Evolutionary conservation across 2,113 vertebrate species (phyloP).

Genomic region (Toxotes jaculatrix): DNA sequence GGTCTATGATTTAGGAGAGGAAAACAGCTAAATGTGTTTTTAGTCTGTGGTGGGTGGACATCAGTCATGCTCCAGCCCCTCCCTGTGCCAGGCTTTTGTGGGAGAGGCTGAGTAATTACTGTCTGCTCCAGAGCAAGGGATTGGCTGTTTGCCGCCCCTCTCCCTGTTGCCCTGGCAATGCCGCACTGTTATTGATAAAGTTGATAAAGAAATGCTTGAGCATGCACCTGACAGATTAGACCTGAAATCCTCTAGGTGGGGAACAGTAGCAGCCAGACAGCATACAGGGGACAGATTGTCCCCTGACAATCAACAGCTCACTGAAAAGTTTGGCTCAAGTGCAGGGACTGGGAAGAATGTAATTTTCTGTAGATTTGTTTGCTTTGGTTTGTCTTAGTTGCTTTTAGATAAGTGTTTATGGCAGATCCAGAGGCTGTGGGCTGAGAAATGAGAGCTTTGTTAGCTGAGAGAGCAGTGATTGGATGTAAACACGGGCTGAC

Average conservation of each 20-base stretch:
- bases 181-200: constrained; percentile 78
- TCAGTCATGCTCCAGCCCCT: constrained; percentile 21
- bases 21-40: constrained; percentile 19
- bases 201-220: constrained; percentile 79
- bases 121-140: constrained; percentile 38
- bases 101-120: constrained; percentile 52
- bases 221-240: constrained; percentile 80
- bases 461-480: constrained; percentile 37
- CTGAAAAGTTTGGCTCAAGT: constrained; percentile 55
- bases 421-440: constrained; percentile 23
- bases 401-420: constrained; percentile 33
- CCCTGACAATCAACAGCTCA: constrained; percentile 59
- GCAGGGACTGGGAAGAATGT: constrained; percentile 31
- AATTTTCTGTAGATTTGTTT: constrained; percentile 61
- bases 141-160: constrained; percentile 32
- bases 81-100: constrained; percentile 29
- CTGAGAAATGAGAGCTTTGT: constrained; percentile 31
- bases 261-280: constrained; percentile 64
- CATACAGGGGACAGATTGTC: constrained; percentile 48
- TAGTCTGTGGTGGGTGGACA: neutral
- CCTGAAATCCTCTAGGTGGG: constrained; percentile 69
- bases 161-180: constrained; percentile 56
- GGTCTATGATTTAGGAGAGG: neutral
- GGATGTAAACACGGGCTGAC: constrained; percentile 29
- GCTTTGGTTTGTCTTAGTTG: constrained; percentile 38